Evolutionary conservation across 2,888 invertebrate genomes (phyloP).

Genomic region (Sericinus montela): DNA sequence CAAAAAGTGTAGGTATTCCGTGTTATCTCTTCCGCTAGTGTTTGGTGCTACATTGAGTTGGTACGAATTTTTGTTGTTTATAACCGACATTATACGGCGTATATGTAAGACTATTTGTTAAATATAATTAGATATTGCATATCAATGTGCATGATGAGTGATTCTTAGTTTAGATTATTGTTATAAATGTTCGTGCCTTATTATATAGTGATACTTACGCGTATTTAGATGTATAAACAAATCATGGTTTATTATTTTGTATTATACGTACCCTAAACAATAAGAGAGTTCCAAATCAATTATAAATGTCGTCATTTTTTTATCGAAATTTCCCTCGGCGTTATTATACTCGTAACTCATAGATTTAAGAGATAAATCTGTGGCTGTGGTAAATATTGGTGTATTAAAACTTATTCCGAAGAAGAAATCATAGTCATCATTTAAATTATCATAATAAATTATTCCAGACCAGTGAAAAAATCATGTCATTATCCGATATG

Average conservation of each 20-base stretch:
- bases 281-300: constrained; percentile 34
- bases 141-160: constrained; percentile 45
- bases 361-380: constrained; percentile 49
- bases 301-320: constrained; percentile 23
- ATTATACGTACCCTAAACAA: constrained; percentile 19
- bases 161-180: constrained; percentile 34
- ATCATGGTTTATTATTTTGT: background rate
- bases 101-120: constrained; percentile 7
- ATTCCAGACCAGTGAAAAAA: background rate
- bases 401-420: constrained; percentile 34
- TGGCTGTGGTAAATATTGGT: constrained; percentile 59
- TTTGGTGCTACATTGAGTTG: constrained; percentile 26
- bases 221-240: constrained; percentile 1
- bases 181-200: constrained; percentile 58
- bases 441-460: background rate
- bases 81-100: constrained; percentile 35
- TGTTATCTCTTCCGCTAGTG: constrained; percentile 22
- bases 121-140: constrained; percentile 37
- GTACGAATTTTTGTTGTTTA: constrained; percentile 26
- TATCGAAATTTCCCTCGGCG: constrained; percentile 17
- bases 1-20: constrained; percentile 16
- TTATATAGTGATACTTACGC: constrained; percentile 45
- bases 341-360: constrained; percentile 32
- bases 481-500: background rate
- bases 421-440: constrained; percentile 59